Conservation (phyloP, 2,888 invertebrate genomes). For the Lithosia quadra region DNA sequence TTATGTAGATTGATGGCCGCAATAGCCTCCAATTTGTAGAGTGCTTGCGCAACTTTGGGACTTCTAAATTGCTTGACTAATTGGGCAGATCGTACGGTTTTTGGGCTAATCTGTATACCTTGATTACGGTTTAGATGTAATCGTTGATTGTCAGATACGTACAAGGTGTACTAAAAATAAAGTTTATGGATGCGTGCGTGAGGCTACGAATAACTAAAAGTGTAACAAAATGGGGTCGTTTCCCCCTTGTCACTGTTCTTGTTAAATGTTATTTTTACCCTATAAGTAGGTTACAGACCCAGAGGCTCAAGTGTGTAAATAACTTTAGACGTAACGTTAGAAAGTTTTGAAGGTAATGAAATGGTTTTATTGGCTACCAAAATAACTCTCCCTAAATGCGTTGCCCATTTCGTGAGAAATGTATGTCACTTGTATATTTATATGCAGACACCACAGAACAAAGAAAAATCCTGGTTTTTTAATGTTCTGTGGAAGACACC, state of each 20-base stretch:
- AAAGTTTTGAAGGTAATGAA: slow-evolving; percentile 24
- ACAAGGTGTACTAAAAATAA: slow-evolving; percentile 76
- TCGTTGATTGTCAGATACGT: slow-evolving; percentile 77
- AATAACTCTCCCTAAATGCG: not conserved
- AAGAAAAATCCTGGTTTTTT: too few species aligned
- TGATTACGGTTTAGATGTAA: slow-evolving; percentile 77
- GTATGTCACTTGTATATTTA: too few species aligned
- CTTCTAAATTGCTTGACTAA: slow-evolving; percentile 62
- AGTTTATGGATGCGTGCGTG: slow-evolving; percentile 81
- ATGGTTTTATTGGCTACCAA: slow-evolving; percentile 21
- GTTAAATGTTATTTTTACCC: slow-evolving; percentile 71
- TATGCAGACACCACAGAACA: too few species aligned
- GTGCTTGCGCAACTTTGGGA: slow-evolving; percentile 51
- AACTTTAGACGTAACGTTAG: slow-evolving; percentile 28
- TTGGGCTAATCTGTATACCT: slow-evolving; percentile 65
- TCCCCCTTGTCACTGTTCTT: slow-evolving; percentile 78
- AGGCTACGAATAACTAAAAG: slow-evolving; percentile 72
- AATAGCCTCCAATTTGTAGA: slow-evolving; percentile 65
- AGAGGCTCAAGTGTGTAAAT: slow-evolving; percentile 33
- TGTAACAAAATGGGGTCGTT: slow-evolving; percentile 77
- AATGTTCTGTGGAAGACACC: too few species aligned
- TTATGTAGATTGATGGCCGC: slow-evolving; percentile 62
- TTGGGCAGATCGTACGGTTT: slow-evolving; percentile 71
- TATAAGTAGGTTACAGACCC: slow-evolving; percentile 61
- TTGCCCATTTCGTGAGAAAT: too few species aligned